Conservation (phyloP, 1,140 invertebrate genomes). For the Euura lappo region DNA sequence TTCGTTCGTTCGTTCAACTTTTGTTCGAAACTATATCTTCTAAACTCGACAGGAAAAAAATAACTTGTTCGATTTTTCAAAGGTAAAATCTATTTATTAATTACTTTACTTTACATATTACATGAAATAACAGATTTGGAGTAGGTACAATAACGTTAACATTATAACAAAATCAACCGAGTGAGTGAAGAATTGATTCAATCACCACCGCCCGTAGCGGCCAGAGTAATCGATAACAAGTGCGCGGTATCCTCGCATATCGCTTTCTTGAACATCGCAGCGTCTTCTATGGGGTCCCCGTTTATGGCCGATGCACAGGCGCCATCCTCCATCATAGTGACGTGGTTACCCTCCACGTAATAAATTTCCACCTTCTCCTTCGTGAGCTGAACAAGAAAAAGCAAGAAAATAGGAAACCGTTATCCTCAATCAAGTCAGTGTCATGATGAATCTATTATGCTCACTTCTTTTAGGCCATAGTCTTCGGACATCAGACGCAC, state of each 20-base stretch:
- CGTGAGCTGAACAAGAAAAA: slow-evolving; percentile 39
- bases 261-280: slow-evolving; percentile 38
- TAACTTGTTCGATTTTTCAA: no score
- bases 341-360: slow-evolving; percentile 68
- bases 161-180: no score
- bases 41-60: no score
- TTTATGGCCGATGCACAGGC: slow-evolving; percentile 70
- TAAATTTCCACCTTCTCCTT: slow-evolving; percentile 40
- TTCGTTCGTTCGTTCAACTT: no score
- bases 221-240: slow-evolving; percentile 26
- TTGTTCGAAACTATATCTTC: no score
- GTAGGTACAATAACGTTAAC: no score
- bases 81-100: no score
- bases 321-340: slow-evolving; percentile 70
- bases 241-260: slow-evolving; percentile 37
- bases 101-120: no score
- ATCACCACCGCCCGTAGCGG: neutral
- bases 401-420: no score
- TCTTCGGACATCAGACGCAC: slow-evolving; percentile 65
- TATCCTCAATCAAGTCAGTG: no score
- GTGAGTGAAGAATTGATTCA: no score
- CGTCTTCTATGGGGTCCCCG: slow-evolving; percentile 47
- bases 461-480: slow-evolving; percentile 71
- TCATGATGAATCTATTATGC: neutral
- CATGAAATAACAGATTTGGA: no score